Evolutionary conservation across 2,797 vertebrate species (phyloP).

Genomic region (Anomalospiza imberbis): DNA sequence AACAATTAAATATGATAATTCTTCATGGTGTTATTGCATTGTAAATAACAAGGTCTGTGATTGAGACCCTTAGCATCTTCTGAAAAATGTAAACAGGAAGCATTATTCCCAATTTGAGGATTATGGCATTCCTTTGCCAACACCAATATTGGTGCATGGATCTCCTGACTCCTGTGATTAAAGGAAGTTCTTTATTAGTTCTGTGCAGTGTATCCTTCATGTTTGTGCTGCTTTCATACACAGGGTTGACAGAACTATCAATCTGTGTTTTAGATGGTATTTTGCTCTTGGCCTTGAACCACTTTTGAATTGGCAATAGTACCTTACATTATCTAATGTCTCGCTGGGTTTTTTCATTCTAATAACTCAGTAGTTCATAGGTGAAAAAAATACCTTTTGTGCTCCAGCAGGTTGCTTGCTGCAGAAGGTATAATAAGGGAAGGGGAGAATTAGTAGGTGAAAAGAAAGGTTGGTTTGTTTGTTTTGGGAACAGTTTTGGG

Average conservation of each 20-base stretch:
- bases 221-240: background rate
- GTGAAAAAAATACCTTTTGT: background rate
- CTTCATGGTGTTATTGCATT: conserved; percentile 25
- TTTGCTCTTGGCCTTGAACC: background rate
- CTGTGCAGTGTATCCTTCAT: background rate
- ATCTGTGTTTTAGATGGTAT: background rate
- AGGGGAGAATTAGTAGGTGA: background rate
- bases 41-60: background rate
- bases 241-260: background rate
- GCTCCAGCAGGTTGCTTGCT: background rate
- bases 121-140: conserved; percentile 21
- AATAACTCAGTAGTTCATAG: background rate
- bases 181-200: conserved; percentile 20
- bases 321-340: background rate
- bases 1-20: background rate
- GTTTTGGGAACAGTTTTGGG: background rate
- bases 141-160: background rate
- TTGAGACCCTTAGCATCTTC: conserved; percentile 10
- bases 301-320: background rate
- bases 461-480: background rate
- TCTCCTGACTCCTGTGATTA: conserved; percentile 34
- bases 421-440: background rate
- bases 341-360: background rate
- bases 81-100: conserved; percentile 44
- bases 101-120: conserved; percentile 33